Conservation (phyloP, 2,113 vertebrate species). For the Pardalotus punctatus region DNA sequence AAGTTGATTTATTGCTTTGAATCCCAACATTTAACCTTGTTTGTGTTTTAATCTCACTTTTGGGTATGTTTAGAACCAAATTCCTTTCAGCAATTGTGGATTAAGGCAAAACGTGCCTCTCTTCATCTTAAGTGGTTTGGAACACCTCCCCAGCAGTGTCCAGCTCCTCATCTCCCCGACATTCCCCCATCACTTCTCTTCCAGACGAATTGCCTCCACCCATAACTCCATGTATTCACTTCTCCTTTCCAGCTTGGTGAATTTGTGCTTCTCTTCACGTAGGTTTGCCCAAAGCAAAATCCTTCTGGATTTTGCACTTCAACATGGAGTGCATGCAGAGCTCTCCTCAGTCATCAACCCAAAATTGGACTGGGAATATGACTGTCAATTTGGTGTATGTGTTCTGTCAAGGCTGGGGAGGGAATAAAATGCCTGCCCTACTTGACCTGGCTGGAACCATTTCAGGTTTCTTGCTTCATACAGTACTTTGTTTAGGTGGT, state of each 20-base stretch:
- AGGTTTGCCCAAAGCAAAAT: background rate
- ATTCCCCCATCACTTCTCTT: background rate
- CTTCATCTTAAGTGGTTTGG: too few relatives aligned
- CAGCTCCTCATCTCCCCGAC: background rate
- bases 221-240: background rate
- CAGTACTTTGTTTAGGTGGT: background rate
- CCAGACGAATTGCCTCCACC: background rate
- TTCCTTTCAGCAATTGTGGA: too few relatives aligned
- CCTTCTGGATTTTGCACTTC: background rate
- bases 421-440: background rate
- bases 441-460: background rate
- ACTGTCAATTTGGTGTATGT: background rate
- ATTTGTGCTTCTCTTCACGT: accelerated
- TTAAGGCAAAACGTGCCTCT: too few relatives aligned
- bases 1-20: too few relatives aligned
- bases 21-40: too few relatives aligned
- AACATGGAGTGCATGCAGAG: accelerated
- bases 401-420: accelerated
- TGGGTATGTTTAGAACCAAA: too few relatives aligned
- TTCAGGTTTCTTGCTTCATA: background rate
- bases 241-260: background rate
- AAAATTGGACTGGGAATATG: too few relatives aligned
- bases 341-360: background rate
- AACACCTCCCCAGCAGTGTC: too few relatives aligned
- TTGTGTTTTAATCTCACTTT: too few relatives aligned